These are phyloP conservation scores for Naja naja DNA, from an alignment of 2,113 vertebrate species.

Conservation along the genomic window DNA sequence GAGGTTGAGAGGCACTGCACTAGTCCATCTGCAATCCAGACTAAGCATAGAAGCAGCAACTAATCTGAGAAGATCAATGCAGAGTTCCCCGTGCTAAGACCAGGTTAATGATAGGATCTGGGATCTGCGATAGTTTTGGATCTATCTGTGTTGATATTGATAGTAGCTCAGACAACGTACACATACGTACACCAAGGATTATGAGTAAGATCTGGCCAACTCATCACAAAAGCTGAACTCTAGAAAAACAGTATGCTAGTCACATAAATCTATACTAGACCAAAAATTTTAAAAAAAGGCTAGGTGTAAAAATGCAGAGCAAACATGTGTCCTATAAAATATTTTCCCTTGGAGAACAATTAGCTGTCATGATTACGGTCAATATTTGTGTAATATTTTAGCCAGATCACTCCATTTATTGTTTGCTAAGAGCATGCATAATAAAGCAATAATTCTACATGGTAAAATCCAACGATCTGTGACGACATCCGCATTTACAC, in stretches of 20 bases:
- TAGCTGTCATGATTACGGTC: slow-evolving; percentile 50
- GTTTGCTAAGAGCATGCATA: slow-evolving; percentile 67
- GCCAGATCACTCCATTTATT: slow-evolving; percentile 52
- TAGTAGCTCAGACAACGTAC: background rate
- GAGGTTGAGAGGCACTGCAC: background rate
- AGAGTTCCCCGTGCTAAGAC: background rate
- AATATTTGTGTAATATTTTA: slow-evolving; percentile 64
- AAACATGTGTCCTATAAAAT: slow-evolving; percentile 26
- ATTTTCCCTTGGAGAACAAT: slow-evolving; percentile 47
- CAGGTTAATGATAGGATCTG: background rate
- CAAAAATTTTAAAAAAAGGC: background rate
- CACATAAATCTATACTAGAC: background rate
- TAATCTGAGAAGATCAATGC: background rate
- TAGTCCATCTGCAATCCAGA: background rate
- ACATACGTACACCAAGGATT: background rate
- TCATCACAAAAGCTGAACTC: background rate
- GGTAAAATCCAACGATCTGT: slow-evolving; percentile 72
- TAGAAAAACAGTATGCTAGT: background rate
- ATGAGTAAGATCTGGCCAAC: background rate
- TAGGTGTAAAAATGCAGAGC: background rate
- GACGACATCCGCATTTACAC: slow-evolving; percentile 61
- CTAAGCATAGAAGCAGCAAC: background rate
- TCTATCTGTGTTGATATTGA: background rate
- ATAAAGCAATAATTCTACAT: slow-evolving; percentile 62
- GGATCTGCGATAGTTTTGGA: no score